Evolutionary conservation across 2,797 vertebrate species (phyloP).

Genomic region (Geotrypetes seraphini): DNA sequence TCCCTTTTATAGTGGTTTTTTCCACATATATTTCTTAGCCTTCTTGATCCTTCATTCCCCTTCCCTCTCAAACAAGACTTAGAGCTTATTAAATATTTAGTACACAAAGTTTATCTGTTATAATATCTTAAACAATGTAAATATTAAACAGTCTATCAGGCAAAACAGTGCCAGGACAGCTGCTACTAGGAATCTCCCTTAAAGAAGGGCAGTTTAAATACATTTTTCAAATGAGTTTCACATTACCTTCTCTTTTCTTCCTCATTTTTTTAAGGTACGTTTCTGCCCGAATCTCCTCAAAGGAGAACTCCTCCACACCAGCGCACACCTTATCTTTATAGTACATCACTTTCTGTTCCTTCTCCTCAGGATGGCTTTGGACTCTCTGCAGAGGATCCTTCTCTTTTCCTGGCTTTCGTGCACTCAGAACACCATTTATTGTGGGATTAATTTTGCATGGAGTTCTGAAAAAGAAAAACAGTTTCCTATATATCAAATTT

Average conservation of each 20-base stretch:
- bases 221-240: no score
- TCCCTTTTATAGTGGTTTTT: no score
- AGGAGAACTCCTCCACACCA: constrained; percentile 81
- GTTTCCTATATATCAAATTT: neutral
- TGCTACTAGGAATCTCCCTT: no score
- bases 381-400: constrained; percentile 79
- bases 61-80: no score
- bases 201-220: no score
- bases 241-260: constrained; percentile 43
- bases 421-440: constrained; percentile 74
- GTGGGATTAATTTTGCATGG: constrained; percentile 87
- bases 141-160: no score
- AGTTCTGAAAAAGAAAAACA: constrained; percentile 59
- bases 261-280: constrained; percentile 70
- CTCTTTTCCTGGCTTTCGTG: constrained; percentile 67
- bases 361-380: constrained; percentile 61
- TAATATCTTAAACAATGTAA: no score
- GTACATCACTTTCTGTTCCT: constrained; percentile 76
- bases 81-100: no score
- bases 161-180: no score
- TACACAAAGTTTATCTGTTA: no score
- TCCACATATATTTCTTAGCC: no score
- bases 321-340: constrained; percentile 84
- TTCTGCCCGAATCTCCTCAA: constrained; percentile 87
- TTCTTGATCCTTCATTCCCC: no score